Conservation (phyloP, 2,797 vertebrate genomes). For the Ctenochaetus hawaiiensis region DNA sequence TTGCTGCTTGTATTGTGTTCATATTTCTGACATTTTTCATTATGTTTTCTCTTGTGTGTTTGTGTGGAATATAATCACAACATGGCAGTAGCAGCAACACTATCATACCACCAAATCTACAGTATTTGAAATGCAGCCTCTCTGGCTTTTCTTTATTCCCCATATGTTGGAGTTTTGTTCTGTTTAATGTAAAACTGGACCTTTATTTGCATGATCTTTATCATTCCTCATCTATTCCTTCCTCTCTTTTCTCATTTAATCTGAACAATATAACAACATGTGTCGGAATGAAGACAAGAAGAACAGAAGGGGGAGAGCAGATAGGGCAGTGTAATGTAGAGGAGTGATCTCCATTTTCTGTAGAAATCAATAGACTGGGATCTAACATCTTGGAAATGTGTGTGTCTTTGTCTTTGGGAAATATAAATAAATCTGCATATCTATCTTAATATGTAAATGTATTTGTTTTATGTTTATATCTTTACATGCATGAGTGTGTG, state of each 20-base stretch:
- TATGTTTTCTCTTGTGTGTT: neutral
- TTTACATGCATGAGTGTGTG: neutral
- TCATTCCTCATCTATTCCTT: constrained; percentile 12
- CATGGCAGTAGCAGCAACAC: neutral
- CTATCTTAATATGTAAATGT: constrained; percentile 25
- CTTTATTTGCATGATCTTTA: constrained; percentile 30
- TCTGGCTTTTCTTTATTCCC: constrained; percentile 15
- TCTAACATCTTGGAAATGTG: constrained; percentile 51
- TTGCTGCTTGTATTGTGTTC: neutral
- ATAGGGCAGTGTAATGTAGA: constrained; percentile 57
- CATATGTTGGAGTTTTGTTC: constrained; percentile 22
- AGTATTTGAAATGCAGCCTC: constrained; percentile 22
- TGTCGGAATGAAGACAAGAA: constrained; percentile 44
- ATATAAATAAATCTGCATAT: constrained; percentile 3
- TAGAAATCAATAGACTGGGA: constrained; percentile 66
- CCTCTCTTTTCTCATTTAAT: constrained; percentile 38
- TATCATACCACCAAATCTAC: neutral
- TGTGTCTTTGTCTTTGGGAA: neutral
- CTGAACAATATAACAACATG: constrained; percentile 44
- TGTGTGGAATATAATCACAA: neutral
- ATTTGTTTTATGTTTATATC: neutral
- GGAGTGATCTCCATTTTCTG: constrained; percentile 60
- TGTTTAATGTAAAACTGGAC: constrained; percentile 27
- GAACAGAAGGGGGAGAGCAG: constrained; percentile 27
- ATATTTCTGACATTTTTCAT: neutral